phyloP scores from a whole-genome alignment of 2,888 invertebrate genomes.

The Didymodactylos carnosus region DNA sequence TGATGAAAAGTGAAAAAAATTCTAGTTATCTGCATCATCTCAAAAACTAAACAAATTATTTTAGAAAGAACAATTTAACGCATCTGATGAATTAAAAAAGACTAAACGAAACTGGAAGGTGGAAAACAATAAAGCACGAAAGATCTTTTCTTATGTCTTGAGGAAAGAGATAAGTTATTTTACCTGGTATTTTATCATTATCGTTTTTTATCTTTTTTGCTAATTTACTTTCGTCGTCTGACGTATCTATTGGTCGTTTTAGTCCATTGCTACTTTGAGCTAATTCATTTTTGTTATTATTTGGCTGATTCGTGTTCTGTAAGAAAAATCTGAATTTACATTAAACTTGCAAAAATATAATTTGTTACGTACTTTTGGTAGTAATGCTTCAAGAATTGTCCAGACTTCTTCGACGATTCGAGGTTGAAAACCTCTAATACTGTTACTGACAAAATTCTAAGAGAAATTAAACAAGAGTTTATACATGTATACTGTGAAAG shows the following conservation, averaged over 20 bases:
- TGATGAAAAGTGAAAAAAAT: no score
- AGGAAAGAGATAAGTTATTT: no score
- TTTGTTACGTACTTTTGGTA: not conserved
- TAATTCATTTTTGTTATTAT: not conserved
- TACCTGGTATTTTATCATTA: no score
- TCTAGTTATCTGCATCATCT: no score
- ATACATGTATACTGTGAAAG: not conserved
- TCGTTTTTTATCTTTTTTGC: not conserved
- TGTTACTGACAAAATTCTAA: not conserved
- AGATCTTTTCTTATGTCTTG: no score
- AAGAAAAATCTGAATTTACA: not conserved
- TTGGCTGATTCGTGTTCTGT: not conserved
- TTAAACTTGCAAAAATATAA: not conserved
- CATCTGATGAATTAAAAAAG: no score
- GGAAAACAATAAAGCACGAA: no score
- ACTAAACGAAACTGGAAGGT: no score
- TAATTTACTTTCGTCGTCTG: not conserved
- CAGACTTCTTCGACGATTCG: not conserved
- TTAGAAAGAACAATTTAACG: no score
- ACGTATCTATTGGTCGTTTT: not conserved
- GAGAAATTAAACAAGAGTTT: not conserved
- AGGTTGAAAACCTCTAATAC: not conserved
- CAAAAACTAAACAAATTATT: no score
- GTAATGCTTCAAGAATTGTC: not conserved
- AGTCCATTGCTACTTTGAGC: not conserved